Conservation (phyloP, 2,888 invertebrate genomes). For the Cyrtodaria siliqua region DNA sequence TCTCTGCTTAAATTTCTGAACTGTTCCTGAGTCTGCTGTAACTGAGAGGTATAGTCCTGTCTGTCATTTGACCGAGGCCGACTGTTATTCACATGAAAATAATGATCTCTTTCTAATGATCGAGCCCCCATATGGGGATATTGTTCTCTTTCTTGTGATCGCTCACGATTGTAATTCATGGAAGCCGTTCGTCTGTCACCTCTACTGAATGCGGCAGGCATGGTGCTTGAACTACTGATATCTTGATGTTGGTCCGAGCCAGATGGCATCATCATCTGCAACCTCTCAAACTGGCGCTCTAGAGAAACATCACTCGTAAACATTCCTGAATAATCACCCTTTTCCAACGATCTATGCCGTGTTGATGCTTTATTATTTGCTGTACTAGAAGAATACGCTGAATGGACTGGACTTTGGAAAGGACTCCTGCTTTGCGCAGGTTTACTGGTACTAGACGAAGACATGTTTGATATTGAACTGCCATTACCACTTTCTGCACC, state of each 20-base stretch:
- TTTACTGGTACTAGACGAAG: slow-evolving; percentile 43
- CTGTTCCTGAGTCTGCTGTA: slow-evolving; percentile 69
- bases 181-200: slow-evolving; percentile 44
- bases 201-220: slow-evolving; percentile 59
- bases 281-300: slow-evolving; percentile 80
- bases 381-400: slow-evolving; percentile 40
- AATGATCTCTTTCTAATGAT: slow-evolving; percentile 82
- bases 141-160: slow-evolving; percentile 89
- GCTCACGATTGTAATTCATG: slow-evolving; percentile 86
- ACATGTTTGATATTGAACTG: slow-evolving; percentile 19
- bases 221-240: slow-evolving; percentile 56
- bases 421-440: slow-evolving; percentile 57
- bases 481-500: slow-evolving; percentile 33
- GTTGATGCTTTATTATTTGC: slow-evolving; percentile 38
- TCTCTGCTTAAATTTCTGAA: slow-evolving; percentile 74
- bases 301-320: slow-evolving; percentile 83
- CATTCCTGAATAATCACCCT: slow-evolving; percentile 61
- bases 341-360: slow-evolving; percentile 83
- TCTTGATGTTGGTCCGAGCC: slow-evolving; percentile 56
- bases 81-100: slow-evolving; percentile 63
- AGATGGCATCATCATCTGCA: slow-evolving; percentile 62
- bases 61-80: slow-evolving; percentile 81
- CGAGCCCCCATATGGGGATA: slow-evolving; percentile 85
- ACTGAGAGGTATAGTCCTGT: slow-evolving; percentile 73
- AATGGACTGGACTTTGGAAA: slow-evolving; percentile 64